These are phyloP conservation scores for Therioaphis trifolii DNA, from an alignment of 2,888 invertebrate species.

Conservation along the genomic window DNA sequence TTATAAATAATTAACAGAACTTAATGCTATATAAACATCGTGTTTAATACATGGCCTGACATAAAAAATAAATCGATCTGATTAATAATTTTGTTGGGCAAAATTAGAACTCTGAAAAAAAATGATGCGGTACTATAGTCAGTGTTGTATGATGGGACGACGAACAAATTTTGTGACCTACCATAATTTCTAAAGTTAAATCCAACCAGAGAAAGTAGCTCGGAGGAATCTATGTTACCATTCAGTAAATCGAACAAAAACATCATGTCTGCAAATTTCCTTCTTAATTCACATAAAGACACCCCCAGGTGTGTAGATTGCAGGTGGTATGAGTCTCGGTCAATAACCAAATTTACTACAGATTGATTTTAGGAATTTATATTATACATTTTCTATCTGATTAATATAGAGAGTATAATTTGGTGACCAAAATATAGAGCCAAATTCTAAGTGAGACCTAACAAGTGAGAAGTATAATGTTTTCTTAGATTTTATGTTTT, in stretches of 20 bases:
- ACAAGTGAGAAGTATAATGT: slow-evolving; percentile 14
- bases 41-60: slow-evolving; percentile 5
- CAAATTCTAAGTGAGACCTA: slow-evolving; percentile 27
- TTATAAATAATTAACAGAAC: no score
- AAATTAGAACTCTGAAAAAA: background rate
- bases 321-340: no score
- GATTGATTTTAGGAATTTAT: no score
- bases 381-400: background rate
- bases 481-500: slow-evolving; percentile 10
- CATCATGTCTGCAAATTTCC: no score
- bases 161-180: slow-evolving; percentile 4
- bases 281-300: no score
- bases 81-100: background rate
- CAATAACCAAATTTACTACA: no score
- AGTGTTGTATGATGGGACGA: background rate
- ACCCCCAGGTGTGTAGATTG: no score
- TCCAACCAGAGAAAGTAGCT: no score
- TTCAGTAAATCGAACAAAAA: no score
- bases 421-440: slow-evolving; percentile 23
- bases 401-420: slow-evolving; percentile 11
- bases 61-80: slow-evolving; percentile 5
- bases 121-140: slow-evolving; percentile 6
- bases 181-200: background rate
- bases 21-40: slow-evolving; percentile 5
- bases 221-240: no score